Evolutionary conservation across 2,888 invertebrate species (phyloP), one percentile per base, ranked within the genome.

Genomic region (Prostheceraeus crozeri): DNA sequence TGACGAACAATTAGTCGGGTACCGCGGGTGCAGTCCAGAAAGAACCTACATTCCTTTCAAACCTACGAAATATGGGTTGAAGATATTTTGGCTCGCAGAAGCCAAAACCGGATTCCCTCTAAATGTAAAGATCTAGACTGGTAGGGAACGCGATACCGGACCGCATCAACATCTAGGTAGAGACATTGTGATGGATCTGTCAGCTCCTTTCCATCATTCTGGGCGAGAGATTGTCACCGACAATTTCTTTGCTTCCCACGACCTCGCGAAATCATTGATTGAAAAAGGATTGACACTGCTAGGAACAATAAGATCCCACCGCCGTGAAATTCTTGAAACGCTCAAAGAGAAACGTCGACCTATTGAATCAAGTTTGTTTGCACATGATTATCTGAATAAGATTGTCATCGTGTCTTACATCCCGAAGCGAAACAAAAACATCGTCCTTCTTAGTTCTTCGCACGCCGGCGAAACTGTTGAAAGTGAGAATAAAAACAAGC

Each of bases 371-470:
- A 40, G 14, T 23, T 23, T 40, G 14, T 40, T 40, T 8, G 40
- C 40, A 19, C 40, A 40, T 40, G 40, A 40, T 40, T n/a, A 40
- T 40, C 16, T 16, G 14, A 40, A 40, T 23, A 40, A n/a, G 19
- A 40, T 40, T 40, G 40, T 40, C 16, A 16, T 40, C n/a, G 40
- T 40, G 19, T 40, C 40, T 16, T 40, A 40, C 40, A 40, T 40
- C 23, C 40, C 40, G n/a, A 40, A 40, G 40, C 16, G 19, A 40
- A 40, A 40, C 23, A 8, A 40, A 23, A 40, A 40, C 23, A 23
- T 40, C 23, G 19, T 40, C 23, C 40, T 40, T 16, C 40, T 40
- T 16, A 40, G 40, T 23, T 40, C 40, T 23, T 16, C 16, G 6
- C 40, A 40, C 40, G 14, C 40, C 40, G 40, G 40, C 23, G 19